Evolutionary conservation across 2,888 invertebrate genomes (phyloP), one percentile per base, ranked within the genome.

Genomic region (Leptopilina drosophilae): DNA sequence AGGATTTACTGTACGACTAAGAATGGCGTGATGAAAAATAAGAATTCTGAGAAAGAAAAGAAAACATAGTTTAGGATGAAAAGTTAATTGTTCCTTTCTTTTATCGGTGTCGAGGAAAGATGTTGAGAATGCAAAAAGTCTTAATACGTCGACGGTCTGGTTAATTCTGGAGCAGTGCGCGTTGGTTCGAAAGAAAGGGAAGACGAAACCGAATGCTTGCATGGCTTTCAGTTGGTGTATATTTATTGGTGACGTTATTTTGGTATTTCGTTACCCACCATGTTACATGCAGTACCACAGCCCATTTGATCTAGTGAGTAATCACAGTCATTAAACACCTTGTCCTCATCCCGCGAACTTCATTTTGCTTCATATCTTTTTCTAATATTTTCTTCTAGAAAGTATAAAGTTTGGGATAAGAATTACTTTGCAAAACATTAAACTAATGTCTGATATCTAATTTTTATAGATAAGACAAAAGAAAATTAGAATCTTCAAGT

Each of bases 161-260:
- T 91, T 91, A 91, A 91, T 91, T 91, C 89, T 88, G 90, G 90
- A 89, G 87, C 84, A 88, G 88, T 88, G 88, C 87, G 88, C 87
- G 88, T 89, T 88, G 85, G 78, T 78, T 65, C 75, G 77, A 78
- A 42, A 42, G 33, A 33, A 79, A 78, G 81, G 84, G 77, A 81
- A 76, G 80, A 64, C 78, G 75, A 78, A 59, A 76, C 77, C 65
- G 75, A 64, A 76, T 56, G 64, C 20, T 76, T 69, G 78, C 66
- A 33, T 33, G 33, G 78, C 81, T 80, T 80, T 82, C 80, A 9
- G 62, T 62, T 20, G 79, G 67, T 81, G 87, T 90, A 90, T 90
- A 90, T 91, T 90, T 91, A 90, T 91, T 89, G 89, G 90, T 89
- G 90, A 89, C 90, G 90, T 91, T 91, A 91, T 91, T 91, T 91